Conservation (phyloP, 2,797 vertebrate genomes). For the Sebastes hopkinsi region DNA sequence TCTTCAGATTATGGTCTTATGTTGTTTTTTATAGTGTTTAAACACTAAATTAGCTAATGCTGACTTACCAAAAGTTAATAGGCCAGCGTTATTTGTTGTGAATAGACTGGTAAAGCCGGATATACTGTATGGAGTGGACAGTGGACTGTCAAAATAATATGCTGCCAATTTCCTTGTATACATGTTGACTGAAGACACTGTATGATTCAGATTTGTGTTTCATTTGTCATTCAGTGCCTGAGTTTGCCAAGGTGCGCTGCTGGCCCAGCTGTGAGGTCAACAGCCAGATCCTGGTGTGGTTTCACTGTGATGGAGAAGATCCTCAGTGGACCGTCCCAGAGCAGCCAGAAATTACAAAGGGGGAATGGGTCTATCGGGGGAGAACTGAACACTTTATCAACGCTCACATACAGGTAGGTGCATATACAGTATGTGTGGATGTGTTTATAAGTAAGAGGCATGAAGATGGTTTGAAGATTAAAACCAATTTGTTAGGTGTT, state of each 20-base stretch:
- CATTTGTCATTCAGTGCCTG: conserved; percentile 74
- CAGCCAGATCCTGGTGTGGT: conserved; percentile 84
- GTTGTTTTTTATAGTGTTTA: background rate
- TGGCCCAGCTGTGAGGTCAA: conserved; percentile 85
- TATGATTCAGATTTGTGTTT: background rate
- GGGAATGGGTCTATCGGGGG: conserved; percentile 82
- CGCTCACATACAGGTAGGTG: conserved; percentile 81
- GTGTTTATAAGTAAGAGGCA: background rate
- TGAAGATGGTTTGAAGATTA: background rate
- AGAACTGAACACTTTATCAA: conserved; percentile 83
- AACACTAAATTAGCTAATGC: background rate
- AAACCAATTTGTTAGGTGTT: background rate
- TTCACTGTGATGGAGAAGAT: conserved; percentile 78
- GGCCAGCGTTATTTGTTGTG: background rate
- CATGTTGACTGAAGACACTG: background rate
- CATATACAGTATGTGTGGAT: background rate
- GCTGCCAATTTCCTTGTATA: background rate
- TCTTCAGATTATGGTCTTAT: background rate
- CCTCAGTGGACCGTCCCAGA: conserved; percentile 81
- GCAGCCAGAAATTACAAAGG: conserved; percentile 72
- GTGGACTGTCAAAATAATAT: background rate
- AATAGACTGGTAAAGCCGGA: background rate
- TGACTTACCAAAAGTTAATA: background rate
- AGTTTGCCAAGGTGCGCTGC: conserved; percentile 76
- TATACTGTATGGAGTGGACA: background rate